Base-by-base conservation (phyloP, 2,113 vertebrate genomes). In the Nettapus auritus region DNA sequence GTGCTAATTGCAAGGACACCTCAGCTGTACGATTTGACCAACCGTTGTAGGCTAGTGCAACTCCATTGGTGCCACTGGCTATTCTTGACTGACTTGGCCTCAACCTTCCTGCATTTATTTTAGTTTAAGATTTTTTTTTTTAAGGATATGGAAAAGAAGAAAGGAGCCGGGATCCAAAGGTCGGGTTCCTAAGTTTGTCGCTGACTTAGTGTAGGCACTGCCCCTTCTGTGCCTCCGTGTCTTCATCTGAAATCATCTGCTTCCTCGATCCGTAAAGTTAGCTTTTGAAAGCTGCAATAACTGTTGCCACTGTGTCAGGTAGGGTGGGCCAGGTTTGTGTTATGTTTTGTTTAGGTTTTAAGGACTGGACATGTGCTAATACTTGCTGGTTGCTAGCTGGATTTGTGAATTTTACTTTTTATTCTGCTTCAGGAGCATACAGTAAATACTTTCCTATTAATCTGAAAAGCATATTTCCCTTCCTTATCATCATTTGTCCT, bases 401-500 rank as follows among this genome's bases (percentile, higher is more conserved):
- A 29, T 73, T 81, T 69, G 15, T 40, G 40, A 29, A 53, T 77
- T 34, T 63, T 31, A 25, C 68, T 80, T 68, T 80, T 78, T 31
- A 40, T 53, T 26, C 75, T 73, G 34, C 73, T 89, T 81, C 4
- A 4, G 82, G 73, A 91, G 40, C 55, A 23, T 53, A 29, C 38
- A 81, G 80, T 42, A 78, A 94, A 79, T 73, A 88, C 62, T 64
- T 66, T 25, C 67, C 56, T 22, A 79, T 93, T 75, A 88, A 85
- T 86, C 40, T 56, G 4, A 71, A 95, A 84, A 94, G 90, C 68
- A 4, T 44, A 55, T 56, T 85, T 94, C 81, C 64, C 57, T 94
- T 56, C 90, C 82, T 82, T 52, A 84, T 48, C 67, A 18, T 68
- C 95, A 90, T 91, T 96, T 97, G 76, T 95, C 97, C 93, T 73